Evolutionary conservation across 1,140 invertebrate species (phyloP), one percentile per base, ranked within the genome.

Genomic region (Macrostomum lignano): DNA sequence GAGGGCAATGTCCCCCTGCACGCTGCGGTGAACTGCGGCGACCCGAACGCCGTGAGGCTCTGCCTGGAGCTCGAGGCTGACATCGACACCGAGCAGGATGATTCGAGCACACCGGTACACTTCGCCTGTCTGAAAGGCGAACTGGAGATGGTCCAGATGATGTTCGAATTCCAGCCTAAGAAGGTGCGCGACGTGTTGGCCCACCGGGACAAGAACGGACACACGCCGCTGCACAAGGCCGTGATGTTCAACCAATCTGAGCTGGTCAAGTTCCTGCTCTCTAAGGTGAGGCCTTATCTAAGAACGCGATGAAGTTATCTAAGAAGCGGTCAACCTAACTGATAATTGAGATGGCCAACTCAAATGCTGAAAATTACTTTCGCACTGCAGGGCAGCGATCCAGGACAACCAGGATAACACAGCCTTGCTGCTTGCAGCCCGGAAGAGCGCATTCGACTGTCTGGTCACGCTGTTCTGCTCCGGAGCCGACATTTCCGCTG

Each of bases 181-280:
- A 46, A 50, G 17, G 73, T 47, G 41, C 51, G 7, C 51, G 64
- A 4, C 68, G 72, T 45, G 48, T 25, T 79, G 3, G 59, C 58
- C 21, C 71, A 68, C 1, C 67, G 65, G 21, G 76, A 82, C 46
- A 66, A 72, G 0, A 72, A 77, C 45, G 67, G 68, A 41, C 78
- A 77, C 74, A 78, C 74, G 1, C 76, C 76, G 0, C 54, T 82
- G 5, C 76, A 82, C 48, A 74, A 72, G 45, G 75, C 76, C 0
- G 72, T 74, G 2, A 74, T 79, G 69, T 79, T 81, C 41, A 72
- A 82, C 51, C 73, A 79, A 50, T 65, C 67, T 1, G 67, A 72
- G 33, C 70, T 81, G 10, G 73, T 74, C 0, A 66, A 70, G 32
- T 79, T 67, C 55, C 54, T 82, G 2, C 58, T 78, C 1, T 44